Evolutionary conservation across 2,113 vertebrate species (phyloP).

Genomic region (Pygoscelis adeliae): DNA sequence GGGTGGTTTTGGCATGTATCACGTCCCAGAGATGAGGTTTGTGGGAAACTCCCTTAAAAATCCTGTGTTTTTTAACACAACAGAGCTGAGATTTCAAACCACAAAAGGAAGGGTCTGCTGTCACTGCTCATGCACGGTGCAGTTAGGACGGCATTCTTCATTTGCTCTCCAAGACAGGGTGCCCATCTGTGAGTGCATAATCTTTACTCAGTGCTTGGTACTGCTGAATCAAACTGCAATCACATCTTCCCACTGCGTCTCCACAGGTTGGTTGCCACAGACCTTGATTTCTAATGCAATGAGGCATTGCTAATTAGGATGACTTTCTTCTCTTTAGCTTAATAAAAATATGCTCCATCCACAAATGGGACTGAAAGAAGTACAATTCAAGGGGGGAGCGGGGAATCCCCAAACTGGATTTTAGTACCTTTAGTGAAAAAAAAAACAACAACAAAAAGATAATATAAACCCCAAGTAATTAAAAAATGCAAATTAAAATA

Average conservation of each 20-base stretch:
- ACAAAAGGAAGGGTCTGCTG: not conserved
- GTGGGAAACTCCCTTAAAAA: not conserved
- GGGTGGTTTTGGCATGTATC: not conserved
- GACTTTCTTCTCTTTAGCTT: not conserved
- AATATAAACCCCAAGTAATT: not conserved
- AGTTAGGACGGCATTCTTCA: accelerated
- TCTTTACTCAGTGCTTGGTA: not conserved
- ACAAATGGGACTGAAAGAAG: not conserved
- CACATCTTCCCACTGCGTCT: not conserved
- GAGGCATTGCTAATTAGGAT: slow-evolving; percentile 40
- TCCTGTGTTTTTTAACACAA: not conserved
- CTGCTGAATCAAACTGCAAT: slow-evolving; percentile 40
- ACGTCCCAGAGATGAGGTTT: not conserved
- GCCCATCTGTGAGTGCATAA: not conserved
- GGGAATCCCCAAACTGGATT: not conserved
- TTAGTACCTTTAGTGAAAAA: not conserved
- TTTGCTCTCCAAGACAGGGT: not conserved
- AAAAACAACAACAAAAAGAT: not conserved
- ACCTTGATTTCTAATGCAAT: slow-evolving; percentile 2
- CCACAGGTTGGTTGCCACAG: slow-evolving; percentile 27
- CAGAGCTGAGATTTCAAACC: not conserved
- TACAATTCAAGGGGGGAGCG: not conserved
- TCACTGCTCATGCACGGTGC: not conserved
- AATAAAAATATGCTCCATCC: not conserved
- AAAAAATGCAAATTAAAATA: not conserved